Base-by-base conservation (phyloP, 1,140 invertebrate genomes). In the Pseudachorutes palmiensis region DNA sequence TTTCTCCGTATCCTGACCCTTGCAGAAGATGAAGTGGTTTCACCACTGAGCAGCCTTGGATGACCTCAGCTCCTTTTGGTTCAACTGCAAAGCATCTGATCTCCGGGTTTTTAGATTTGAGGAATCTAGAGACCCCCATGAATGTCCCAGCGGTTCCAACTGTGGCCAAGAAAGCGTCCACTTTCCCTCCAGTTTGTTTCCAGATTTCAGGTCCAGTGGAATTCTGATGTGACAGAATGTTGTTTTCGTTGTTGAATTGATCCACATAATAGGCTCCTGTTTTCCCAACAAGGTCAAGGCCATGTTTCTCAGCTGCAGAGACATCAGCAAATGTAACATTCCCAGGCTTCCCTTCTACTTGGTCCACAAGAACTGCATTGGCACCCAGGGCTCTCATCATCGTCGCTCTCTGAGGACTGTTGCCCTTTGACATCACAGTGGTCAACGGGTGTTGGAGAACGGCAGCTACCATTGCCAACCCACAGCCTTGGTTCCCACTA, bases 121-220 rank as follows among this genome's bases (percentile, higher is more conserved):
- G 49, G 57, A 48, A 71, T 26, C 66, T 60, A 14, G 66, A 66
- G 1, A 71, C 66, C 2, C 70, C 70, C 63, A 66, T 66, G 26
- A 71, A 70, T 1, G 74, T 73, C 3, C 75, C 75, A 1, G 71
- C 74, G 2, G 75, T 76, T 14, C 75, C 75, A n/a, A 75, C 70
- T 2, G 69, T 70, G 19, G 67, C 66, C 30, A 76, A 32, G 26
- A 74, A 75, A 12, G 71, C 72, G 55, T 76, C 75, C 16, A 76
- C 58, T 55, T 58, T 57, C 0, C 76, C 76, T 36, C 75, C 73
- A 33, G 81, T 82, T 70, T 82, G 77, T 36, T 75, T 64, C 80
- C 80, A 82, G 33, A 82, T 82, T 76, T 82, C 81, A 41, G 80
- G 80, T 16, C 81, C 81, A 24, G 81, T 82, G 12, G 79, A 80